Conservation (phyloP, 2,888 invertebrate genomes). For the Alsophila aescularia region DNA sequence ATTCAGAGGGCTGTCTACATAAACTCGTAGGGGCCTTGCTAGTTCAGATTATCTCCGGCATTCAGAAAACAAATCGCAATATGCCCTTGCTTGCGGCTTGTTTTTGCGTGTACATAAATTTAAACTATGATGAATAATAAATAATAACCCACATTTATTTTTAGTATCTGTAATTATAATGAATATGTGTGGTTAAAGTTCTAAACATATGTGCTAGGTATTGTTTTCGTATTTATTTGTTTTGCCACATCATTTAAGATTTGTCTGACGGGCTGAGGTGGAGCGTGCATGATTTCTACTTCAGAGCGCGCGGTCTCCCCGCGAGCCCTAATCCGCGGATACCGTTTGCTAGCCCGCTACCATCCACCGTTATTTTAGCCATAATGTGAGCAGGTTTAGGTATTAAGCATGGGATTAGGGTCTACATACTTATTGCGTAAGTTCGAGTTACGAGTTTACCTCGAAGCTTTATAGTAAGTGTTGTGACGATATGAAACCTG, state of each 20-base stretch:
- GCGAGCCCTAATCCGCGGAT: constrained; percentile 47
- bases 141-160: not conserved
- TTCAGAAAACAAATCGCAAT: constrained; percentile 43
- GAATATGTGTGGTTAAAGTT: not conserved
- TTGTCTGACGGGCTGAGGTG: not conserved
- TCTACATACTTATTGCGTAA: not conserved
- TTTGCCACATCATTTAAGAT: not conserved
- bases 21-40: constrained; percentile 48
- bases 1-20: constrained; percentile 35
- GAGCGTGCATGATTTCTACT: not conserved
- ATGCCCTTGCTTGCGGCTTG: not conserved
- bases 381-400: not conserved
- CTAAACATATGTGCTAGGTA: not conserved
- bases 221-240: not conserved
- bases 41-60: constrained; percentile 38
- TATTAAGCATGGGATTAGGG: not conserved
- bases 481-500: no score
- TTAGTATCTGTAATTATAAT: not conserved
- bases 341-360: constrained; percentile 51
- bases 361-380: constrained; percentile 54
- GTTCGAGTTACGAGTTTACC: not conserved
- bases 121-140: no score
- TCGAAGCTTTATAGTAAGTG: no score
- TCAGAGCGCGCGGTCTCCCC: constrained; percentile 41
- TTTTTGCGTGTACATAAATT: not conserved